Percentiles rank a stretch among this genome's conserved stretches.
phyloP scores from a whole-genome alignment of 1,140 invertebrate genomes.

The Zaprionus vittiger region DNA sequence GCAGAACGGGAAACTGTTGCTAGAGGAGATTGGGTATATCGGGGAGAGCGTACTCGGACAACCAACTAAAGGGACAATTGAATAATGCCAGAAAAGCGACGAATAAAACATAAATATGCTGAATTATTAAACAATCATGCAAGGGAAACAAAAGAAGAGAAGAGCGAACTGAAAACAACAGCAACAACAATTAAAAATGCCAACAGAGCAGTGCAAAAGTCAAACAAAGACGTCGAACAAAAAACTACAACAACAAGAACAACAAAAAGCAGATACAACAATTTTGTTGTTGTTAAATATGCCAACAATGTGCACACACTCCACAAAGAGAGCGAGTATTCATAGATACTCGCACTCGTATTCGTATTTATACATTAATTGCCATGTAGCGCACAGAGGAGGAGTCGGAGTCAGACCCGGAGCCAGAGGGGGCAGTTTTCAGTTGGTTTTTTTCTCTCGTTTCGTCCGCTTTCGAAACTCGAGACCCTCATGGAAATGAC shows the following conservation, averaged over 20 bases:
- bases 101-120: constrained; percentile 21
- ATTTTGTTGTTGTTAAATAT: constrained; percentile 34
- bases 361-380: constrained; percentile 52
- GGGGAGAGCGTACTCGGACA: neutral
- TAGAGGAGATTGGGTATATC: neutral
- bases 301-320: constrained; percentile 40
- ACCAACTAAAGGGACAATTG: constrained; percentile 45
- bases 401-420: neutral
- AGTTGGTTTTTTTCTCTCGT: constrained; percentile 10
- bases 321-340: constrained; percentile 37
- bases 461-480: constrained; percentile 46
- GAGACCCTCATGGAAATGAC: constrained; percentile 70
- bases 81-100: constrained; percentile 40
- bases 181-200: constrained; percentile 75
- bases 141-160: constrained; percentile 20
- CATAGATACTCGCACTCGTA: constrained; percentile 33
- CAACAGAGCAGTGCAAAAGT: constrained; percentile 73
- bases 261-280: constrained; percentile 26
- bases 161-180: constrained; percentile 30
- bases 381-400: constrained; percentile 28
- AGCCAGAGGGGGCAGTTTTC: constrained; percentile 13
- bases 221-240: constrained; percentile 61
- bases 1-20: neutral
- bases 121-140: constrained; percentile 52
- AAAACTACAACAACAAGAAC: constrained; percentile 27